Base-by-base conservation (phyloP, 2,888 invertebrate genomes). In the Morpho deidamia region DNA sequence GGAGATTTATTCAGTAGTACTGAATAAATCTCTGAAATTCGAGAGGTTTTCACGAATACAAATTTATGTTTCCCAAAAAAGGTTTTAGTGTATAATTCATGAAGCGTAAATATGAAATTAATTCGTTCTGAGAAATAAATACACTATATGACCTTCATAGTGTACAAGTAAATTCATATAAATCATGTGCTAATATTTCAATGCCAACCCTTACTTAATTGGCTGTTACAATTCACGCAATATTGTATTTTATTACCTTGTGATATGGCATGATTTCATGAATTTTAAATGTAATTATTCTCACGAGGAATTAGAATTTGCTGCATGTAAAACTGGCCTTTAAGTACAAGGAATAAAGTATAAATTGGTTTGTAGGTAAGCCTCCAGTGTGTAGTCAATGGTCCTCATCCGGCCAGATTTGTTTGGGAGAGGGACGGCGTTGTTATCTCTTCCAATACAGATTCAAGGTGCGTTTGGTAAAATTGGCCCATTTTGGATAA, bases 341-440 rank as follows among this genome's bases (percentile, higher is more conserved):
- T 63, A 55, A 32, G n/a, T 5, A 3, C 14, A 35, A 7, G 9
- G 0, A 0, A 56, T 64, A 66, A 58, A 52, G 63, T 60, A 44
- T 52, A 39, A 41, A 61, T 64, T 69, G 53, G 44, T 56, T 53
- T 52, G 51, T 64, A 89, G 89, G 77, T 85, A 38, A 78, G 71
- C 65, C 72, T 89, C 48, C 85, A 87, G 52, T 89, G 89, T 69
- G 77, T 77, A n/a, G 74, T 87, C 23, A 85, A 72, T 55, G 86
- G 87, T 0, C 80, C 79, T 44, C 83, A 87, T 69, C 86, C 88
- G 11, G 78, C 80, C 7, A 77, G 85, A 67, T 82, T 88, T 63
- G 72, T 83, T 59, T 89, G 89, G 89, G 87, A 89, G 62, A 74
- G 89, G 68, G 89, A 89, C 54, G 85, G 87, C 2, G 75, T 86